Conservation (phyloP, 2,888 invertebrate genomes). For the Drosophila koepferae region DNA sequence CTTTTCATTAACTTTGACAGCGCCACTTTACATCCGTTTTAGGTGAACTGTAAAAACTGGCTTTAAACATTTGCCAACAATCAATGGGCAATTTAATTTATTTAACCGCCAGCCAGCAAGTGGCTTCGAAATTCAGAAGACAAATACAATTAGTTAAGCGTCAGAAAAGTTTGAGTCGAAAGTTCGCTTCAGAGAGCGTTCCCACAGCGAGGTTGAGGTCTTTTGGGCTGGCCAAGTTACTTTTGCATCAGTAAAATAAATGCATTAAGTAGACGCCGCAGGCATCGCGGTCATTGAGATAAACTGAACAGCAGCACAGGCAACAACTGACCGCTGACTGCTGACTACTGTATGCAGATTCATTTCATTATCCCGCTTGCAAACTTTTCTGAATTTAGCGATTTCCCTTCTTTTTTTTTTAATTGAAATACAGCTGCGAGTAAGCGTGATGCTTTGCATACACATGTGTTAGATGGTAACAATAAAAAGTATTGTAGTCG, state of each 20-base stretch:
- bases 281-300: background rate
- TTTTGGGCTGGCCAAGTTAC: background rate
- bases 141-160: conserved; percentile 57
- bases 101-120: background rate
- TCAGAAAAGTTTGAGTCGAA: conserved; percentile 26
- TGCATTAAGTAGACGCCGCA: conserved; percentile 3
- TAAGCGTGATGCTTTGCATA: background rate
- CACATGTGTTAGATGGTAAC: conserved; percentile 1
- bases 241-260: conserved; percentile 11
- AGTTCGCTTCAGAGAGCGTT: conserved; percentile 4
- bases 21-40: background rate
- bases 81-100: conserved; percentile 4
- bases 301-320: background rate
- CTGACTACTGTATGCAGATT: background rate
- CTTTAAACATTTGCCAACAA: conserved; percentile 10
- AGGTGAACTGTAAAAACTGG: background rate
- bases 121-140: conserved; percentile 25
- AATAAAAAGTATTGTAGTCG: background rate
- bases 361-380: background rate
- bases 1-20: background rate
- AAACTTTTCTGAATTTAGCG: background rate
- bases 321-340: background rate
- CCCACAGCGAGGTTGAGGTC: conserved; percentile 13
- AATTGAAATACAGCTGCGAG: conserved; percentile 8
- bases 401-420: background rate